Percentiles rank a stretch among this genome's conserved stretches.
Conservation (phyloP, 2,797 vertebrate species). For the Protonibea diacanthus region DNA sequence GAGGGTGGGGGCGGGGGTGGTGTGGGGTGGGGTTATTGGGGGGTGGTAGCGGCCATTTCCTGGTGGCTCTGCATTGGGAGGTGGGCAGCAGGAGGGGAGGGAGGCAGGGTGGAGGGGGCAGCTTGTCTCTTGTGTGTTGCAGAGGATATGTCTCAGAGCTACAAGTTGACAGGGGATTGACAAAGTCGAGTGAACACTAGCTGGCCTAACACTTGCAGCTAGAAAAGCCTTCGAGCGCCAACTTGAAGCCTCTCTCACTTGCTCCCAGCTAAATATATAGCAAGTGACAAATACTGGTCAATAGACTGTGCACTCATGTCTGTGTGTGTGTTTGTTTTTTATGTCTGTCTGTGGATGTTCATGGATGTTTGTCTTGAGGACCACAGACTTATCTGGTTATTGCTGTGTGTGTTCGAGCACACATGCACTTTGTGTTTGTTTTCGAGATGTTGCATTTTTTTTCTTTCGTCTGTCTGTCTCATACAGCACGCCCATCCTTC, state of each 20-base stretch:
- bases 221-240: constrained; percentile 81
- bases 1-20: constrained; percentile 14
- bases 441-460: constrained; percentile 5
- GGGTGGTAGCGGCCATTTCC: constrained; percentile 78
- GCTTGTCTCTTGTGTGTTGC: constrained; percentile 72
- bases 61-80: constrained; percentile 69
- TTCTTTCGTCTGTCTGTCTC: constrained; percentile 12
- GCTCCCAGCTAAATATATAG: constrained; percentile 84
- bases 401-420: constrained; percentile 11
- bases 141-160: constrained; percentile 86
- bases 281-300: constrained; percentile 87
- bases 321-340: constrained; percentile 40
- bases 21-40: neutral
- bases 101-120: constrained; percentile 9
- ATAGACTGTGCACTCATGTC: constrained; percentile 71
- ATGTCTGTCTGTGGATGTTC: constrained; percentile 29
- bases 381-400: constrained; percentile 17
- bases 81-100: constrained; percentile 56
- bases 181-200: constrained; percentile 85
- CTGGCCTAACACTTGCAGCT: constrained; percentile 85
- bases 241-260: constrained; percentile 75
- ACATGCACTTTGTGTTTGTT: constrained; percentile 32
- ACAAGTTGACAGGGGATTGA: constrained; percentile 87
- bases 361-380: constrained; percentile 33
- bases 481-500: neutral